Conservation (phyloP, 1,140 invertebrate genomes). For the Acromyrmex echinatior region DNA sequence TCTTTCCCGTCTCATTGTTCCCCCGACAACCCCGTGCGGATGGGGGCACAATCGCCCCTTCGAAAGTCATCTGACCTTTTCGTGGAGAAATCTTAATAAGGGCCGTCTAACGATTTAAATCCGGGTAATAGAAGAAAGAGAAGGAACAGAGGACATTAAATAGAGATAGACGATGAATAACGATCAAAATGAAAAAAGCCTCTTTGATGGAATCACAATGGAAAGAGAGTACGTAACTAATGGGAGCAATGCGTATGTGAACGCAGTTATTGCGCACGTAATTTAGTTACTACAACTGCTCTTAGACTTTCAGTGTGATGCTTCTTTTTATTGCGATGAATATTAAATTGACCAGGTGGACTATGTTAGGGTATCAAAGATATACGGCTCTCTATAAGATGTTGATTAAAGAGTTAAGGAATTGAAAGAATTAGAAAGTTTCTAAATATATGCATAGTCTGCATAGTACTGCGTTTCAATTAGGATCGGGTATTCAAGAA, state of each 20-base stretch:
- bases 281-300: background rate
- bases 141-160: no score
- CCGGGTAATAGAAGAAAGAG: background rate
- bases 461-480: background rate
- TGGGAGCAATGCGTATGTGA: background rate
- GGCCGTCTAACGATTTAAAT: constrained; percentile 7
- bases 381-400: background rate
- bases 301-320: background rate
- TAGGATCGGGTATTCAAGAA: background rate
- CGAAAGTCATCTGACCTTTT: constrained; percentile 37
- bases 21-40: constrained; percentile 75
- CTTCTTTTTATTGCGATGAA: background rate
- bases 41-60: constrained; percentile 40
- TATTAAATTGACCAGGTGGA: background rate
- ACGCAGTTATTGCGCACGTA: background rate
- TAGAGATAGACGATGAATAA: constrained; percentile 13
- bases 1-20: constrained; percentile 75
- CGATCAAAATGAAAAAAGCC: background rate
- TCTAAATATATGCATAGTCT: background rate
- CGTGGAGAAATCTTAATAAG: constrained; percentile 8
- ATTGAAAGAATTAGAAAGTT: constrained; percentile 1
- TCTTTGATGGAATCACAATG: background rate
- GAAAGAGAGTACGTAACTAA: background rate
- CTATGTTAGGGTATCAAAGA: background rate
- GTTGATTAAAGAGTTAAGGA: background rate